These are phyloP conservation scores for Meganola albula DNA, from an alignment of 2,888 invertebrate genomes.

Conservation along the genomic window DNA sequence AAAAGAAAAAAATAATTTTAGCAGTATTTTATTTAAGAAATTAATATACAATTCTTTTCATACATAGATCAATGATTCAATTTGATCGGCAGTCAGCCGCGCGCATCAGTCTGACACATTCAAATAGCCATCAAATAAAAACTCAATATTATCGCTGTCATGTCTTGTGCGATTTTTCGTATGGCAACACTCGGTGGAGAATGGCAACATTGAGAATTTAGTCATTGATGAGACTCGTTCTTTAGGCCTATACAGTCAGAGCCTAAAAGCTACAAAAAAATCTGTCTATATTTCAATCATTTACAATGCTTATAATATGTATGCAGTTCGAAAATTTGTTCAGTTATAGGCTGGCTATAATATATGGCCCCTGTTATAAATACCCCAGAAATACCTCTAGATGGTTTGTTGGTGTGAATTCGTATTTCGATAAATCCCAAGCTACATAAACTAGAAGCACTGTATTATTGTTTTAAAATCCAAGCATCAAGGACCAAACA, in stretches of 20 bases:
- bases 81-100: slow-evolving; percentile 47
- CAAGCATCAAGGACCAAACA: too few species aligned
- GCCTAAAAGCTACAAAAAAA: too few species aligned
- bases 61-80: slow-evolving; percentile 61
- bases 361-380: too few species aligned
- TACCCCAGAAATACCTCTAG: too few species aligned
- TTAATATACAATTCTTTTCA: slow-evolving; percentile 74
- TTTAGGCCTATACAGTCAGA: too few species aligned
- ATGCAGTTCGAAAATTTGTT: too few species aligned
- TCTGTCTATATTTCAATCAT: too few species aligned
- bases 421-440: too few species aligned
- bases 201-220: slow-evolving; percentile 22
- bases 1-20: slow-evolving; percentile 37
- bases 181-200: slow-evolving; percentile 34
- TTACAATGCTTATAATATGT: too few species aligned
- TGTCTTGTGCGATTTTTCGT: slow-evolving; percentile 30
- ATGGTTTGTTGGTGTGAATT: too few species aligned
- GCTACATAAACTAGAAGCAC: background rate
- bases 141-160: slow-evolving; percentile 20
- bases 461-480: too few species aligned
- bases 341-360: too few species aligned
- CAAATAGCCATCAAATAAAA: slow-evolving; percentile 35
- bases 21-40: slow-evolving; percentile 76
- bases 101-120: slow-evolving; percentile 49
- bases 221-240: slow-evolving; percentile 21